Percentiles rank a stretch among this genome's conserved stretches.
Evolutionary conservation across 2,113 vertebrate species (phyloP).

Genomic region (Axis porcinus): DNA sequence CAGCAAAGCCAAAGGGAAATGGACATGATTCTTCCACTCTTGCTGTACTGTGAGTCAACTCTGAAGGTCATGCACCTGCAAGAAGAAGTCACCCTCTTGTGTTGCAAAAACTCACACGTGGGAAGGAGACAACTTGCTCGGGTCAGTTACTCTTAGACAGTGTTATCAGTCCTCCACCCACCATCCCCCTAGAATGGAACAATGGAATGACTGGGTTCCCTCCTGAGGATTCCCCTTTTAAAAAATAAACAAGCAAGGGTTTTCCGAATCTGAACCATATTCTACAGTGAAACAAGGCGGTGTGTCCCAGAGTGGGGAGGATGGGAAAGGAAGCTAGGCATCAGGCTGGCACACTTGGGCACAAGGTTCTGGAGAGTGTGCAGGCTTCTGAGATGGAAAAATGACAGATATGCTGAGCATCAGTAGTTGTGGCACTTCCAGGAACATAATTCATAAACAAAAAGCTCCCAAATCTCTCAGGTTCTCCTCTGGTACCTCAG

Average conservation of each 20-base stretch:
- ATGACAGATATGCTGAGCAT: neutral
- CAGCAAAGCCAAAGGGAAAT: neutral
- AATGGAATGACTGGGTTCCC: neutral
- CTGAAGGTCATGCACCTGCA: neutral
- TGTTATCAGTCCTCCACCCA: neutral
- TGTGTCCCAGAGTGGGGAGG: neutral
- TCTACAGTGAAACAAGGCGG: neutral
- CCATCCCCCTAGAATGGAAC: neutral
- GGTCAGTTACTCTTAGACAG: neutral
- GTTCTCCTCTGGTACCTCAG: constrained; percentile 73
- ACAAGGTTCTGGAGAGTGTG: accelerated
- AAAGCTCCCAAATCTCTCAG: neutral
- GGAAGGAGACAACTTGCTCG: neutral
- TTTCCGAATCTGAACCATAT: neutral
- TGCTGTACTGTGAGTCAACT: neutral
- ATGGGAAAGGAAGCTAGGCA: neutral
- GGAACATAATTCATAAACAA: neutral
- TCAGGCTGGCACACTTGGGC: neutral
- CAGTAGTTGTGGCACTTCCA: neutral
- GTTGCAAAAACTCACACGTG: neutral
- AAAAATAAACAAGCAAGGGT: constrained; percentile 3
- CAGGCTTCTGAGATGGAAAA: neutral
- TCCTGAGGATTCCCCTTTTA: neutral
- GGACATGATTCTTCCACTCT: neutral
- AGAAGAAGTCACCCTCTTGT: neutral